phyloP scores from a whole-genome alignment of 2,113 vertebrate genomes.

The Macaca nemestrina region DNA sequence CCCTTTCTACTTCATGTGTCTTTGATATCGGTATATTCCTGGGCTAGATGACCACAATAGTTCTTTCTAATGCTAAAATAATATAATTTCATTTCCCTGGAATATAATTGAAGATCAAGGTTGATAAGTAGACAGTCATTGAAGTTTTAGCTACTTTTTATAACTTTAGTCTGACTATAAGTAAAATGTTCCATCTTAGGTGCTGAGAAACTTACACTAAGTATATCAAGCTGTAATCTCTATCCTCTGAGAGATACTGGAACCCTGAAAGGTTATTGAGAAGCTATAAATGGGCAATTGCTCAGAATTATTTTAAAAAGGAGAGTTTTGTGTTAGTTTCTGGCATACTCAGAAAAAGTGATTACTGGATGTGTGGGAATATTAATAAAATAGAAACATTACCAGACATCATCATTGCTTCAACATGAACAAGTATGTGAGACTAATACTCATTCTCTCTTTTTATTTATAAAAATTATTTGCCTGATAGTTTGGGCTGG shows the following conservation, averaged over 20 bases:
- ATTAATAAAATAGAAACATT: slow-evolving; percentile 15
- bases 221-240: background rate
- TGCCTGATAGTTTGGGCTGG: background rate
- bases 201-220: background rate
- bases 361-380: background rate
- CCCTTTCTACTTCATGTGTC: background rate
- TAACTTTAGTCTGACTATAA: background rate
- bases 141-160: background rate
- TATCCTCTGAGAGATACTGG: background rate
- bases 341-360: background rate
- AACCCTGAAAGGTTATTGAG: background rate
- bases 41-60: background rate
- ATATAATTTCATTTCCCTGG: background rate
- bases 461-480: background rate
- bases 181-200: background rate
- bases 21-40: background rate
- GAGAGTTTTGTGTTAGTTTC: background rate
- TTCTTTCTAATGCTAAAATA: background rate
- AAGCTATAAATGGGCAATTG: background rate
- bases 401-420: background rate
- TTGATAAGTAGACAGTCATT: background rate
- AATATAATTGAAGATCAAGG: background rate
- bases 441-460: background rate
- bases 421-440: background rate
- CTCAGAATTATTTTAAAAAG: background rate